These are phyloP conservation scores for Chrysomela aeneicollis DNA, from an alignment of 2,888 invertebrate species.

Conservation along the genomic window DNA sequence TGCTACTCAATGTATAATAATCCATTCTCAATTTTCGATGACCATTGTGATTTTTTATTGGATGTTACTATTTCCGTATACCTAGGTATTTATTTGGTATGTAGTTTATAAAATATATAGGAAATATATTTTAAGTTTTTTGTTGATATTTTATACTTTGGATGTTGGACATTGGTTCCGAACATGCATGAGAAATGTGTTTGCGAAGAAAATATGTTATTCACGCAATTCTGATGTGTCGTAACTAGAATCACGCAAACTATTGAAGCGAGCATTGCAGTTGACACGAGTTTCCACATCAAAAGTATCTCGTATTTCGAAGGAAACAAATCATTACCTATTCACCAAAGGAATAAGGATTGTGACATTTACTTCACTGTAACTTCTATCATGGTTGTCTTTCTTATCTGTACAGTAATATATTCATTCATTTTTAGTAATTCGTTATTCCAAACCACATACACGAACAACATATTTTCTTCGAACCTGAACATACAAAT, in stretches of 20 bases:
- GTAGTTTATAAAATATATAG: not conserved
- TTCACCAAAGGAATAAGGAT: too few species aligned
- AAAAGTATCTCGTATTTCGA: too few species aligned
- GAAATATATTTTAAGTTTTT: constrained; percentile 3
- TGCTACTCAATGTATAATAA: constrained; percentile 17
- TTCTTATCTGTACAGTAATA: too few species aligned
- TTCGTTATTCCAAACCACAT: too few species aligned
- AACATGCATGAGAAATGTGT: not conserved
- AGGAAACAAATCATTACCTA: too few species aligned
- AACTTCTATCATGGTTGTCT: too few species aligned
- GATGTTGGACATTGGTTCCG: not conserved
- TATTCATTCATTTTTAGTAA: too few species aligned
- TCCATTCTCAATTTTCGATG: constrained; percentile 6
- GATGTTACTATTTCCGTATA: constrained; percentile 12
- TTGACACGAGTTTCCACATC: too few species aligned
- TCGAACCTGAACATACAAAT: not conserved
- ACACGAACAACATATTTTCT: not conserved
- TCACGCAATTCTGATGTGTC: not conserved
- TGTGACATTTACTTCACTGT: too few species aligned
- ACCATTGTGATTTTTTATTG: constrained; percentile 11
- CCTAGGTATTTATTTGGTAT: not conserved
- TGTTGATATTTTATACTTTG: constrained; percentile 2
- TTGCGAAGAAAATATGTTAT: not conserved
- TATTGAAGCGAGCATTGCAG: too few species aligned
- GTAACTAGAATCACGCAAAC: too few species aligned